Conservation (phyloP, 64 coral and sea anemone genomes). For the Cladopsammia gracilis region DNA sequence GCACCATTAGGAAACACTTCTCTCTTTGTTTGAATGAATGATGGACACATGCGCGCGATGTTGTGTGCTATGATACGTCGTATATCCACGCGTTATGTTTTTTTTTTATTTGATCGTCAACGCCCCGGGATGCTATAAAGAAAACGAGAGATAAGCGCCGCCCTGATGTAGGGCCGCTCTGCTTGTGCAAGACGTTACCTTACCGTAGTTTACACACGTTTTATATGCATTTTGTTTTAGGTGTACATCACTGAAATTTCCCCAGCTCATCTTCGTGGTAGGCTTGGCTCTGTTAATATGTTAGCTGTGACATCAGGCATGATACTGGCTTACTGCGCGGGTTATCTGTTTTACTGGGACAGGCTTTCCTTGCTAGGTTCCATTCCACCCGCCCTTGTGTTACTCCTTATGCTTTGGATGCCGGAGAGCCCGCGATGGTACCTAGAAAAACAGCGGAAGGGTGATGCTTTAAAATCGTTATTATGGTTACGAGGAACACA, state of each 20-base stretch:
- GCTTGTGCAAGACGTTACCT: no score
- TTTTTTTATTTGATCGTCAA: no score
- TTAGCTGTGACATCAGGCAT: constrained; percentile 59
- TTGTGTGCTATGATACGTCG: no score
- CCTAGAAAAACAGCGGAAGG: constrained; percentile 48
- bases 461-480: constrained; percentile 61
- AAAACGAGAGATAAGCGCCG: no score
- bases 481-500: constrained; percentile 52
- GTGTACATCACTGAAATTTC: constrained; percentile 82
- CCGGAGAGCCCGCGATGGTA: constrained; percentile 77
- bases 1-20: no score
- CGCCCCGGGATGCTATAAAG: no score
- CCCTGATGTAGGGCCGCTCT: no score
- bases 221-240: neutral
- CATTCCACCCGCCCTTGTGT: constrained; percentile 44
- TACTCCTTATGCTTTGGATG: constrained; percentile 64
- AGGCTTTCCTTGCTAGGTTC: constrained; percentile 73
- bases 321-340: constrained; percentile 39
- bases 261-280: constrained; percentile 62
- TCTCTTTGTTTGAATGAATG: no score
- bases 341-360: constrained; percentile 33
- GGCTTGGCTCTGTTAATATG: constrained; percentile 47
- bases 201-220: neutral
- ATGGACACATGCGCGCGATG: no score
- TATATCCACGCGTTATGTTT: no score